Evolutionary conservation across 2,888 invertebrate genomes (phyloP).

Genomic region (Colostygia pectinataria): DNA sequence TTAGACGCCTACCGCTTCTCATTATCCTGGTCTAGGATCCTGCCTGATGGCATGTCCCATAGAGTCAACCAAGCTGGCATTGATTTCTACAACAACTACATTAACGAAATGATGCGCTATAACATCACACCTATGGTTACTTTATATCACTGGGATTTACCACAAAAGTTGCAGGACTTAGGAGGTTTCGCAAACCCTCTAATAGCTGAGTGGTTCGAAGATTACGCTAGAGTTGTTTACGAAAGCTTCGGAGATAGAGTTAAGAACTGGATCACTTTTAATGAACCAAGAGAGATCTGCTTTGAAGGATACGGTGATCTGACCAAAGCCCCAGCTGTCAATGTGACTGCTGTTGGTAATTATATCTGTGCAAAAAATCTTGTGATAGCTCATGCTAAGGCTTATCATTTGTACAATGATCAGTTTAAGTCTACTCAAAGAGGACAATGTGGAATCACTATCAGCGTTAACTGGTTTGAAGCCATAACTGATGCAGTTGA

Average conservation of each 20-base stretch:
- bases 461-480: conserved; percentile 50
- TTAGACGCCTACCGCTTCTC: conserved; percentile 80
- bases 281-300: conserved; percentile 77
- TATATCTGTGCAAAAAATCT: conserved; percentile 79
- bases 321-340: conserved; percentile 55
- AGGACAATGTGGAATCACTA: conserved; percentile 53
- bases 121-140: conserved; percentile 84
- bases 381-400: conserved; percentile 78
- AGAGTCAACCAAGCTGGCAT: conserved; percentile 82
- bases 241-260: conserved; percentile 74
- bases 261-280: conserved; percentile 83
- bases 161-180: conserved; percentile 75
- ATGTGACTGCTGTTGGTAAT: conserved; percentile 67
- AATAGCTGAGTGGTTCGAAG: conserved; percentile 71
- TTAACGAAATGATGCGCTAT: conserved; percentile 83
- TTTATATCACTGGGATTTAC: conserved; percentile 82
- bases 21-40: conserved; percentile 84
- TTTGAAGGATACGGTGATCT: conserved; percentile 67
- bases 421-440: conserved; percentile 54
- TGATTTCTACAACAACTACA: conserved; percentile 85
- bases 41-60: conserved; percentile 80
- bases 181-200: conserved; percentile 78
- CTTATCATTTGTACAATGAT: conserved; percentile 63
- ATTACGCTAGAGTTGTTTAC: conserved; percentile 72
- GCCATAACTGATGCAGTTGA: conserved; percentile 53